A percentile compares a stretch with the other conserved stretches of the same genome.
These are phyloP conservation scores for Dasyornis broadbenti DNA, from an alignment of 2,113 vertebrate species.

Conservation along the genomic window DNA sequence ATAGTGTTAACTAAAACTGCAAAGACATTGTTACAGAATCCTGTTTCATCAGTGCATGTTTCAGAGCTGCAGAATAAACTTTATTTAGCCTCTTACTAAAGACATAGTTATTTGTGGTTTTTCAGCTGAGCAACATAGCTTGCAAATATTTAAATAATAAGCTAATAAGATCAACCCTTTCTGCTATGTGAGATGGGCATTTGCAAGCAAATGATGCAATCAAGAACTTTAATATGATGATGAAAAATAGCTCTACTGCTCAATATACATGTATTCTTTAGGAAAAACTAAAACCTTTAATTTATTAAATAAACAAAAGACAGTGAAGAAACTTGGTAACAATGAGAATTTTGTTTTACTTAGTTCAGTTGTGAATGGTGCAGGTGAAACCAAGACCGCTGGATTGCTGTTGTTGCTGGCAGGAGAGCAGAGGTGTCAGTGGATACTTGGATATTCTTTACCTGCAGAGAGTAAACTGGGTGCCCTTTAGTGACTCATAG, in stretches of 20 bases:
- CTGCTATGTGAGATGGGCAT: background rate
- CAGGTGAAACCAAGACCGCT: background rate
- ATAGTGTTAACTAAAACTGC: background rate
- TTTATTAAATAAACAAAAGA: background rate
- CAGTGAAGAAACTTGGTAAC: background rate
- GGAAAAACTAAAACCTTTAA: background rate
- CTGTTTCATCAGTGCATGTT: background rate
- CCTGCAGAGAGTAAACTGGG: background rate
- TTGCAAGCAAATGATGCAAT: background rate
- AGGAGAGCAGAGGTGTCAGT: background rate
- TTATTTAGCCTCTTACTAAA: background rate
- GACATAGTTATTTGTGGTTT: background rate
- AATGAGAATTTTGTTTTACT: background rate
- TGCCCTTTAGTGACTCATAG: accelerated
- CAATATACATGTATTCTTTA: background rate
- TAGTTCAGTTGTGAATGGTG: background rate
- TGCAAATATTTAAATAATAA: background rate
- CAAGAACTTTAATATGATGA: background rate
- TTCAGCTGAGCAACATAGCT: background rate
- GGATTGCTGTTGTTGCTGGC: background rate
- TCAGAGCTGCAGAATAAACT: background rate
- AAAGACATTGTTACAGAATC: background rate
- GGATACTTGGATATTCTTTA: background rate
- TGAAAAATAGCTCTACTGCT: background rate
- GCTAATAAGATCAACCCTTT: background rate